phyloP scores from a whole-genome alignment of 1,140 invertebrate species.

The Schmidtea mediterranea region DNA sequence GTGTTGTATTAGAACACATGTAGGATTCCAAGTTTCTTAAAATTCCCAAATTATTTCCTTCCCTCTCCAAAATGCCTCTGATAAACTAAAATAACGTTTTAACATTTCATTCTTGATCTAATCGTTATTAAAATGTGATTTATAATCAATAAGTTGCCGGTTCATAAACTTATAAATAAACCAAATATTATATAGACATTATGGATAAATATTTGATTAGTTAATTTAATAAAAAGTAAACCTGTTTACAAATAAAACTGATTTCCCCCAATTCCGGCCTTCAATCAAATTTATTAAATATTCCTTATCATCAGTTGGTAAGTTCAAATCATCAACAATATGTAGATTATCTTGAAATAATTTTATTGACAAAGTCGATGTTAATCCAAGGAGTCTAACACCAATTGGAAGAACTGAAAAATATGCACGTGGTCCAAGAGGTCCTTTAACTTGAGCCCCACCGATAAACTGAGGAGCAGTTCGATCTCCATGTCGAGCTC shows the following conservation, averaged over 20 bases:
- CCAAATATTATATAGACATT: no score
- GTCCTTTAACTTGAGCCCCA: conserved; percentile 54
- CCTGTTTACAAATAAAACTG: background rate
- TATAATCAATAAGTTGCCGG: no score
- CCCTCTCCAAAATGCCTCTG: no score
- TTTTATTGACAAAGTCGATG: conserved; percentile 54
- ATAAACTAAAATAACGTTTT: no score
- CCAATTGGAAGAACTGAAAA: conserved; percentile 70
- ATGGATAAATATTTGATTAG: no score
- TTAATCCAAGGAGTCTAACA: conserved; percentile 46
- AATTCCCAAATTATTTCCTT: no score
- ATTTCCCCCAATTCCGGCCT: background rate
- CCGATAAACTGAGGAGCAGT: conserved; percentile 50
- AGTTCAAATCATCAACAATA: conserved; percentile 1
- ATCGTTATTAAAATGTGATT: no score
- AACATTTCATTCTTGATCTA: no score
- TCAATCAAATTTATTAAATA: background rate
- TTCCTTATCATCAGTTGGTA: background rate
- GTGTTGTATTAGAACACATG: no score
- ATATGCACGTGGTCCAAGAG: conserved; percentile 51
- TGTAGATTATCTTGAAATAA: conserved; percentile 39
- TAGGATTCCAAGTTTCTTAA: no score
- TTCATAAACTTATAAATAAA: no score
- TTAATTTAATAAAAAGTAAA: no score
- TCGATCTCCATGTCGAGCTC: conserved; percentile 62